These are phyloP conservation scores for Orestias chungarensis DNA, from an alignment of 2,797 vertebrate species.

Conservation along the genomic window DNA sequence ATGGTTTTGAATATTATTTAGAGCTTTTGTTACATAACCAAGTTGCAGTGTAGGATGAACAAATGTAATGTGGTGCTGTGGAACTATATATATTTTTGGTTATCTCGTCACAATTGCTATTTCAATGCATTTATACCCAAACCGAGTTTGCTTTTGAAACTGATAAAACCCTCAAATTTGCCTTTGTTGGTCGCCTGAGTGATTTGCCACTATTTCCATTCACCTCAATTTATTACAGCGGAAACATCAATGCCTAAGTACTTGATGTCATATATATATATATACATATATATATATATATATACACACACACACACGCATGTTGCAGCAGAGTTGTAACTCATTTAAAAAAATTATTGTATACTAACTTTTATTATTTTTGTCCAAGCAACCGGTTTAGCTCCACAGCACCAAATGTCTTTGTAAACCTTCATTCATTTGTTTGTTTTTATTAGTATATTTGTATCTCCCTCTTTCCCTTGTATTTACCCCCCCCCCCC, in stretches of 20 bases:
- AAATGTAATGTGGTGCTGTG: slow-evolving; percentile 70
- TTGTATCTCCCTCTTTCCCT: slow-evolving; percentile 80
- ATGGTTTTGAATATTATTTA: slow-evolving; percentile 76
- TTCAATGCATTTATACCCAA: neutral
- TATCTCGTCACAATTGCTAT: slow-evolving; percentile 14
- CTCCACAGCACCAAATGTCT: slow-evolving; percentile 74
- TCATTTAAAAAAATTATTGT: neutral
- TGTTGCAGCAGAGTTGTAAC: slow-evolving; percentile 9
- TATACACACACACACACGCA: slow-evolving; percentile 1
- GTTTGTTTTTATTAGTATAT: slow-evolving; percentile 78
- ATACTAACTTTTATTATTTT: slow-evolving; percentile 23
- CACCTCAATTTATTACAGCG: neutral
- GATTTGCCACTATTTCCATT: neutral
- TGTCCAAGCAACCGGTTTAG: slow-evolving; percentile 40
- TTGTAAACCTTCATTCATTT: slow-evolving; percentile 55
- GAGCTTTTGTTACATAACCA: slow-evolving; percentile 75
- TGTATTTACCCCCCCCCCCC: slow-evolving; percentile 86
- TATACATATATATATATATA: too few species aligned
- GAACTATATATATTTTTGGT: slow-evolving; percentile 28
- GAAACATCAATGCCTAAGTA: slow-evolving; percentile 14
- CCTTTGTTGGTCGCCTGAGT: neutral
- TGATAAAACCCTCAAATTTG: slow-evolving; percentile 3
- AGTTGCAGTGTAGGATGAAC: slow-evolving; percentile 68
- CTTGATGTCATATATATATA: neutral
- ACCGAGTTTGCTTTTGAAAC: slow-evolving; percentile 4